A percentile compares a stretch with the other conserved stretches of the same genome.
phyloP scores from a whole-genome alignment of 2,888 invertebrate species.

The Nysson spinosus region DNA sequence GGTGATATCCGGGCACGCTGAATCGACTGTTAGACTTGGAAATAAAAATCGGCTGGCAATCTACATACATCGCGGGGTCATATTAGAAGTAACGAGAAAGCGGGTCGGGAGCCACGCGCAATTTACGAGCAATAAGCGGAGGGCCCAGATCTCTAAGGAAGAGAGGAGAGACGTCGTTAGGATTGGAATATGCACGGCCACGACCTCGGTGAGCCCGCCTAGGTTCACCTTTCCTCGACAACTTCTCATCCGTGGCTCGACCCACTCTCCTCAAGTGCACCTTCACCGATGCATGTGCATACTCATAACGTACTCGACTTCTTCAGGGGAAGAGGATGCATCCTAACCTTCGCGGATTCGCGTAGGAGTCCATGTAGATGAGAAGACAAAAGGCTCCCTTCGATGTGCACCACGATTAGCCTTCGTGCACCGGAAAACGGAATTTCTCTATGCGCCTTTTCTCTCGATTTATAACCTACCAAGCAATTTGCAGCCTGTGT shows the following conservation, averaged over 20 bases:
- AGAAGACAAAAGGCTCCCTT: conserved; percentile 34
- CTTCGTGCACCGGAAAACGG: conserved; percentile 6
- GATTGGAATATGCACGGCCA: conserved; percentile 71
- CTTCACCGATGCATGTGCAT: conserved; percentile 55
- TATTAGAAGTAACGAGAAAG: conserved; percentile 67
- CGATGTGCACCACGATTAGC: conserved; percentile 25
- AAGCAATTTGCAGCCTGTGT: too few relatives aligned
- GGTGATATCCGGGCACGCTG: conserved; percentile 43
- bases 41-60: conserved; percentile 48
- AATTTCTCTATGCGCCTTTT: conserved; percentile 16
- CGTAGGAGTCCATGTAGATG: conserved; percentile 38
- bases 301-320: conserved; percentile 39
- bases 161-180: conserved; percentile 70
- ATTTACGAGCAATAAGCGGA: conserved; percentile 73
- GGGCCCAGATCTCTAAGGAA: conserved; percentile 60
- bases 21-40: conserved; percentile 20
- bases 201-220: conserved; percentile 69
- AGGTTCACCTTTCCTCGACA: conserved; percentile 67
- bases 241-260: conserved; percentile 58
- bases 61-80: conserved; percentile 59
- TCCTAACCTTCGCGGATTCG: conserved; percentile 33
- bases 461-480: too few relatives aligned
- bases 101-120: conserved; percentile 70
- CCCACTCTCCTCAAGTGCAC: conserved; percentile 63
- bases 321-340: conserved; percentile 45